These are phyloP conservation scores for Elephas maximus DNA, from an alignment of 2,113 vertebrate species.

Conservation along the genomic window DNA sequence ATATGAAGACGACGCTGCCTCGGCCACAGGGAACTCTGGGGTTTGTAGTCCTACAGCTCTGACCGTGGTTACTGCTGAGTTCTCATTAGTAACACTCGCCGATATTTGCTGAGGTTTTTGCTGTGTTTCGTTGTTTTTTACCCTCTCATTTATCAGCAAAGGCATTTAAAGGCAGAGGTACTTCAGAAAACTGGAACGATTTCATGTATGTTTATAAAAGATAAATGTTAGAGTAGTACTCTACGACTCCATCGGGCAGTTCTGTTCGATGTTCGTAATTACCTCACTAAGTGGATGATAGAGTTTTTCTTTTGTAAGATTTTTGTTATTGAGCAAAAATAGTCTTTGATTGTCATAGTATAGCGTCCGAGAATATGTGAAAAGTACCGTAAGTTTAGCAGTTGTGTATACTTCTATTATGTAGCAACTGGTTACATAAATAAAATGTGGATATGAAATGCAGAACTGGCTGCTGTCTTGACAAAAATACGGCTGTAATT, in stretches of 20 bases:
- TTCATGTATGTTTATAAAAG: background rate
- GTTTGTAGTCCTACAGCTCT: background rate
- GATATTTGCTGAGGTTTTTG: background rate
- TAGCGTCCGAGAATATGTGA: background rate
- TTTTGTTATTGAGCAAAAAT: background rate
- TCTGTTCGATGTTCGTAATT: background rate
- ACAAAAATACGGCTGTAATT: background rate
- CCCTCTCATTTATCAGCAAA: background rate
- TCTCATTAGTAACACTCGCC: background rate
- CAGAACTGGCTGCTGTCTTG: background rate
- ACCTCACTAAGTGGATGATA: background rate
- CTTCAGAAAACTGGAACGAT: background rate
- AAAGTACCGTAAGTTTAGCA: background rate
- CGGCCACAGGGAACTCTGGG: background rate
- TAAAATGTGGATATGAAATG: background rate
- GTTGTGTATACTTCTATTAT: background rate
- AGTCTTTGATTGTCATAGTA: background rate
- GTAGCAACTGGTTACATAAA: background rate
- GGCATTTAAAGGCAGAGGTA: background rate
- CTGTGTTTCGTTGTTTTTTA: background rate
- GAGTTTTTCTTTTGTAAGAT: background rate
- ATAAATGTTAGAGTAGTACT: background rate
- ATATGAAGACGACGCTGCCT: background rate
- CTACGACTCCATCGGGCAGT: background rate
- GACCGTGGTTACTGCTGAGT: background rate